phyloP scores from a whole-genome alignment of 2,797 vertebrate genomes.

The Paramormyrops hopkinsi region DNA sequence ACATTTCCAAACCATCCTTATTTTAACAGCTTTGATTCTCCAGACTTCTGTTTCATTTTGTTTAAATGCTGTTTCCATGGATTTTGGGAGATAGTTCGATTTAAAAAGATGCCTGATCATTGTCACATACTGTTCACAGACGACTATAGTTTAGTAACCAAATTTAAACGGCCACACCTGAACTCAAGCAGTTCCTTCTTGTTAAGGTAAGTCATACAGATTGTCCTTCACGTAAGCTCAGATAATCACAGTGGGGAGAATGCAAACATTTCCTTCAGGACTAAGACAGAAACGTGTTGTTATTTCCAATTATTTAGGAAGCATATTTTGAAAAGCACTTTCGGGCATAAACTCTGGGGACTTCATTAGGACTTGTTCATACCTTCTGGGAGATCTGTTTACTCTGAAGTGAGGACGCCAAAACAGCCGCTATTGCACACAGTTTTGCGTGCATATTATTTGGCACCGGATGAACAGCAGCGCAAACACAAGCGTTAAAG shows the following conservation, averaged over 20 bases:
- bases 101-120: neutral
- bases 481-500: neutral
- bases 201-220: neutral
- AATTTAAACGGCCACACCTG: neutral
- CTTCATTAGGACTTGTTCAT: conserved; percentile 16
- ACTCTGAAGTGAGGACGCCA: conserved; percentile 2
- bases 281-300: neutral
- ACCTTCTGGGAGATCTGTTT: neutral
- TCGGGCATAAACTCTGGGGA: conserved; percentile 10
- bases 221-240: neutral
- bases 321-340: conserved; percentile 25
- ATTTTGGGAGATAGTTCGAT: neutral
- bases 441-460: neutral
- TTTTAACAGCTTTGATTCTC: neutral
- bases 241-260: neutral
- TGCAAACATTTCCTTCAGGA: neutral
- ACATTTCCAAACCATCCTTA: neutral
- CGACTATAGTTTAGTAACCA: neutral
- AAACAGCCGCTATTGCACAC: neutral
- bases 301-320: conserved; percentile 18
- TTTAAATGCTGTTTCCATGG: neutral
- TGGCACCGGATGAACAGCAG: neutral
- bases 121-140: neutral
- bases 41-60: neutral
- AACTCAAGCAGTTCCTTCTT: neutral